Percentiles rank a stretch among this genome's conserved stretches.
Evolutionary conservation across 2,888 invertebrate genomes (phyloP).

Genomic region (Idaea straminata): DNA sequence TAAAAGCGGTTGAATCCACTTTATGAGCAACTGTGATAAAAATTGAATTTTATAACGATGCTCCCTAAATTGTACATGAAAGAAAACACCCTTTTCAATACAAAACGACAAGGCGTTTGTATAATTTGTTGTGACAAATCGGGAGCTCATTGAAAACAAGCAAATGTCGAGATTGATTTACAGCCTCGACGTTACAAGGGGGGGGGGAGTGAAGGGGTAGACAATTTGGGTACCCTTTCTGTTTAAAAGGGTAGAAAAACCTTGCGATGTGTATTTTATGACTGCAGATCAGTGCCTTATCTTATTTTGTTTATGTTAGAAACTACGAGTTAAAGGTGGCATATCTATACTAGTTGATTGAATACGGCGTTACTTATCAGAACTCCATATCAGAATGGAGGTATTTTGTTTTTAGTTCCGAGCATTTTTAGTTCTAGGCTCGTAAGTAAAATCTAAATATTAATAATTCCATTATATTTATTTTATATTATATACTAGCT

Average conservation of each 20-base stretch:
- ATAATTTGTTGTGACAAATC: conserved; percentile 69
- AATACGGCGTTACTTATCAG: no score
- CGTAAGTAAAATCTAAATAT: no score
- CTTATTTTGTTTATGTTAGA: background rate
- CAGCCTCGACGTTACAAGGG: conserved; percentile 18
- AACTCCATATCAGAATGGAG: no score
- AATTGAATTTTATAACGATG: background rate
- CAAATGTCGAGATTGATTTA: conserved; percentile 48
- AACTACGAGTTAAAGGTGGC: background rate
- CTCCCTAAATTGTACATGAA: conserved; percentile 11
- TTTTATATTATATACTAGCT: no score
- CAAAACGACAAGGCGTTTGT: conserved; percentile 50
- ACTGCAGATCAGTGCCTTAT: background rate
- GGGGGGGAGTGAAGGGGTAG: background rate
- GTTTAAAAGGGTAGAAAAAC: background rate
- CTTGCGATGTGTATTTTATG: background rate
- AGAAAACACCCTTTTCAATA: conserved; percentile 55
- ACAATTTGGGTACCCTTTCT: background rate
- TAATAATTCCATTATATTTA: no score
- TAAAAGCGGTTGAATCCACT: no score
- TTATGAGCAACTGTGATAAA: no score
- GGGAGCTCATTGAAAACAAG: conserved; percentile 60
- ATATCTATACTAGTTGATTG: no score
- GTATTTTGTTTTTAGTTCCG: no score
- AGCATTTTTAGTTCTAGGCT: no score